Conservation (phyloP, 2,797 vertebrate genomes). For the Scyliorhinus canicula region DNA sequence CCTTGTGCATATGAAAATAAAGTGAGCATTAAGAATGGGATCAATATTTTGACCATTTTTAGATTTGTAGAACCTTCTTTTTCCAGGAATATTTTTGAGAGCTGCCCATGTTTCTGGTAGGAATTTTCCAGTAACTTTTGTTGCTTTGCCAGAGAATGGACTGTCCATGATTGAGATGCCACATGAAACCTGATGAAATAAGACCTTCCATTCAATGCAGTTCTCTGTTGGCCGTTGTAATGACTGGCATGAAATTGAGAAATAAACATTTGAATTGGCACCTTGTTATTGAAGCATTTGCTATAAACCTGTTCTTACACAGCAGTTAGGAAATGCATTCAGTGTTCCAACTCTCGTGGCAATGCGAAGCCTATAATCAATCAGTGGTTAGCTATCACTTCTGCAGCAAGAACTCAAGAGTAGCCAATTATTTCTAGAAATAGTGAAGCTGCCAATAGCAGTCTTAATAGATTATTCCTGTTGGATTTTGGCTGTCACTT, state of each 20-base stretch:
- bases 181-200: not conserved
- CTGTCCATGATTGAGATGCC: not conserved
- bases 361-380: not conserved
- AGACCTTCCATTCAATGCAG: not conserved
- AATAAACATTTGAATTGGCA: constrained; percentile 23
- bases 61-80: not conserved
- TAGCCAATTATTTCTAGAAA: not conserved
- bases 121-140: not conserved
- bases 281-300: not conserved
- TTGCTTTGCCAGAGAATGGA: not conserved
- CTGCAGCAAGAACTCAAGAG: not conserved
- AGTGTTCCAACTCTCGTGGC: not conserved
- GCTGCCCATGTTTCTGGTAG: not conserved
- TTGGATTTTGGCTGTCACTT: not conserved
- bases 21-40: not conserved
- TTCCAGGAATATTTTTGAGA: not conserved
- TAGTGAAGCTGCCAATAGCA: too few relatives aligned
- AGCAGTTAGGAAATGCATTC: not conserved
- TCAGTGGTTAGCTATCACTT: not conserved
- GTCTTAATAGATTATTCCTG: not conserved
- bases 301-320: not conserved
- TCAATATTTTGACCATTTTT: not conserved
- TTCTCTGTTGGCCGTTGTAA: not conserved
- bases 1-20: not conserved
- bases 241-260: not conserved